phyloP scores from a whole-genome alignment of 2,888 invertebrate genomes.

The Plemyria rubiginata region DNA sequence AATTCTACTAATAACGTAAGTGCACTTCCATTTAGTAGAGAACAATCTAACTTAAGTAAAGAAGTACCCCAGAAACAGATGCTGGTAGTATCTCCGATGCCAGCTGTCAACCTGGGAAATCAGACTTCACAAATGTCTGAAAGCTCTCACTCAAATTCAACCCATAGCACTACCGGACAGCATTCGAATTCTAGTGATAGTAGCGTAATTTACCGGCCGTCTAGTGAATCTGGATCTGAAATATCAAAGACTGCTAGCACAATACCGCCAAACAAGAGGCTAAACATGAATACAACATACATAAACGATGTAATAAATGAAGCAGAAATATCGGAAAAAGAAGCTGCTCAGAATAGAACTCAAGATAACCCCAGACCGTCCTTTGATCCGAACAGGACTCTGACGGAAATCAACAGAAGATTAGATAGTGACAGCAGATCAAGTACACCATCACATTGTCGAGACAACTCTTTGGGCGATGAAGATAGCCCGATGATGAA shows the following conservation, averaged over 20 bases:
- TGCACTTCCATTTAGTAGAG: constrained; percentile 78
- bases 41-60: constrained; percentile 81
- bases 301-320: constrained; percentile 83
- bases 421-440: constrained; percentile 71
- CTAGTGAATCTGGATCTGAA: constrained; percentile 89
- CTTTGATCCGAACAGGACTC: constrained; percentile 68
- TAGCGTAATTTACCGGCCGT: constrained; percentile 90
- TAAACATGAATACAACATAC: constrained; percentile 81
- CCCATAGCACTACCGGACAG: constrained; percentile 87
- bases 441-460: constrained; percentile 79
- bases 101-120: constrained; percentile 73
- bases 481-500: constrained; percentile 90
- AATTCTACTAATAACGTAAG: constrained; percentile 81
- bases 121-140: constrained; percentile 86
- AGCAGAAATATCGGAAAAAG: constrained; percentile 79
- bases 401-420: constrained; percentile 65
- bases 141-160: constrained; percentile 86
- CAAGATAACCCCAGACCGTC: constrained; percentile 57
- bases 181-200: constrained; percentile 90
- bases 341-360: constrained; percentile 71
- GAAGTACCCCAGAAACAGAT: constrained; percentile 81
- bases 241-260: constrained; percentile 73
- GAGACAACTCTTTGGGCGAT: constrained; percentile 84
- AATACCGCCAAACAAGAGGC: constrained; percentile 78
- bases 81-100: constrained; percentile 91